These are phyloP conservation scores for Entelurus aequoreus DNA, from an alignment of 2,113 vertebrate species.

Conservation along the genomic window DNA sequence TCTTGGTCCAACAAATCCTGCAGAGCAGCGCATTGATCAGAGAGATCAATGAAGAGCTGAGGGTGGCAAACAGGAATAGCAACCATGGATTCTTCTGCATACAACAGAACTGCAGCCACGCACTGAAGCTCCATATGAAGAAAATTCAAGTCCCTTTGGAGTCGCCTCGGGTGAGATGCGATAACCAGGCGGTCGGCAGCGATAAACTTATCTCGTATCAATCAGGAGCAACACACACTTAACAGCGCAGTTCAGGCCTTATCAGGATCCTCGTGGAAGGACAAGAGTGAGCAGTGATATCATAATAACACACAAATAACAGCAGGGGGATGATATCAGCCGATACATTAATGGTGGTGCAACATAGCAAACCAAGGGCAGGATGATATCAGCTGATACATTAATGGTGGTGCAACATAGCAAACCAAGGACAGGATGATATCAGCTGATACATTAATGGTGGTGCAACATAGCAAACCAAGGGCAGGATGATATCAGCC, in stretches of 20 bases:
- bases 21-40: slow-evolving; percentile 59
- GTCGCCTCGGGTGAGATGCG: slow-evolving; percentile 51
- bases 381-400: too few species aligned
- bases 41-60: slow-evolving; percentile 63
- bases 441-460: too few species aligned
- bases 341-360: slow-evolving; percentile 27
- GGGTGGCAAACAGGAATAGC: slow-evolving; percentile 57
- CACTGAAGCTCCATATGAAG: slow-evolving; percentile 14
- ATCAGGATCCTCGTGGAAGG: slow-evolving; percentile 56
- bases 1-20: slow-evolving; percentile 62
- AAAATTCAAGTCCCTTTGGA: slow-evolving; percentile 46
- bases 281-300: slow-evolving; percentile 60
- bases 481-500: too few species aligned
- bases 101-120: slow-evolving; percentile 1
- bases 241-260: slow-evolving; percentile 57
- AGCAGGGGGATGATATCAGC: slow-evolving; percentile 36
- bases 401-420: too few species aligned
- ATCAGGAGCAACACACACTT: slow-evolving; percentile 62
- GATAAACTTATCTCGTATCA: slow-evolving; percentile 61
- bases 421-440: too few species aligned
- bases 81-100: slow-evolving; percentile 48
- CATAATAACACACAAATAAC: slow-evolving; percentile 62
- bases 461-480: too few species aligned
- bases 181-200: slow-evolving; percentile 54
- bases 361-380: neutral